These are phyloP conservation scores for Rhegmatorhina hoffmannsi DNA, from an alignment of 2,113 vertebrate species.

Conservation along the genomic window DNA sequence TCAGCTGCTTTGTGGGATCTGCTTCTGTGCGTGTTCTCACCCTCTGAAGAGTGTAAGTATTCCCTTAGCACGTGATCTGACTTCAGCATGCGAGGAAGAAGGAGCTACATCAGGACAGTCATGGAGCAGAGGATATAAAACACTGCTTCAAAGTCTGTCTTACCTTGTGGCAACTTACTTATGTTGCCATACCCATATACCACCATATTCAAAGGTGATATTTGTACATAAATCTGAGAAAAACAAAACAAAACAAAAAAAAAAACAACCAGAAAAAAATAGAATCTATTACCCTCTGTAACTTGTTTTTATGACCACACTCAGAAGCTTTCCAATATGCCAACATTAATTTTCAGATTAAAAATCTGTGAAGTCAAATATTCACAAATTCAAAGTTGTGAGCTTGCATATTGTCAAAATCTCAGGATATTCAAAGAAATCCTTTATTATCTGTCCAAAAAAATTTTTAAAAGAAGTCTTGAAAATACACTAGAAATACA, in stretches of 20 bases:
- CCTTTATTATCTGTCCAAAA: background rate
- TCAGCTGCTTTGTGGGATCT: background rate
- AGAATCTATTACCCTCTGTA: background rate
- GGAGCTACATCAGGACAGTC: background rate
- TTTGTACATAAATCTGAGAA: background rate
- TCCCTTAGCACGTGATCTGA: background rate
- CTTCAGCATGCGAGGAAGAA: background rate
- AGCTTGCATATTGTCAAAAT: background rate
- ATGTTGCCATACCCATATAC: background rate
- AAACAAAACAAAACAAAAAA: no score
- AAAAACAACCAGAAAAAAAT: background rate
- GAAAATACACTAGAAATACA: background rate
- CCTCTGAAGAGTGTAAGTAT: background rate
- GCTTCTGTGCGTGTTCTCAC: background rate
- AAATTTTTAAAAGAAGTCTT: background rate
- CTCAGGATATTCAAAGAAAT: background rate
- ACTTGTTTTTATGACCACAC: background rate
- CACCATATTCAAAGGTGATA: background rate
- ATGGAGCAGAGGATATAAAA: background rate
- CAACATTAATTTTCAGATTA: background rate
- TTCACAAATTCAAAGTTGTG: background rate
- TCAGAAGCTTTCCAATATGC: background rate
- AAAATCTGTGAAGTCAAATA: background rate
- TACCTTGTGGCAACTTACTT: background rate
- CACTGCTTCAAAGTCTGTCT: background rate